Evolutionary conservation across 2,113 vertebrate genomes (phyloP), one percentile per base, ranked within the genome.

Genomic region (Bubo blakistoni): DNA sequence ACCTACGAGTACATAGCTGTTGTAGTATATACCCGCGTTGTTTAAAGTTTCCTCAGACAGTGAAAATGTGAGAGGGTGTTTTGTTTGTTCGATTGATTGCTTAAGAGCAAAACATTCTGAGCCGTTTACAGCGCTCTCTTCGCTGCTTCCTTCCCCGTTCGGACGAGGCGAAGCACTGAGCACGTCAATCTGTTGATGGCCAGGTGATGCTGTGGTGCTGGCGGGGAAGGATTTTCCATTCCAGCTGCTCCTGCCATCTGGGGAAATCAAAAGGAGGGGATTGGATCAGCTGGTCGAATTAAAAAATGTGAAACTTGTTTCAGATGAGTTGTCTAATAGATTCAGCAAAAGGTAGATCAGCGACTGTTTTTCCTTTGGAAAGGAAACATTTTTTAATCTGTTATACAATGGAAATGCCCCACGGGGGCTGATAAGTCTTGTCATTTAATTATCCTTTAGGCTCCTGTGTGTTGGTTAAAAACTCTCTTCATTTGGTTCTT

Each of bases 161-260:
- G 0, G 76, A n/a, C 26, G 20, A 4, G 54, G 38, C 24, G 8
- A 12, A 42, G 46, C 13, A 1, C 76, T 0, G 11, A 74, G 76
- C 61, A 14, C 9, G 1, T 8, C 0, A 26, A 12, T 58, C 34
- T 81, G 69, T 14, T 9, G 36, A 7, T 1, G n/a, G 59, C 69
- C 92, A 62, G 92, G 90, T 87, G 90, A 84, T 80, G 94, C 73
- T 80, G 85, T 52, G 8, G 93, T 25, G 82, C 95, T 85, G 88
- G 70, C 38, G 19, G 92, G 81, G 92, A 80, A 82, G 96, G 95
- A 81, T 88, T 93, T 92, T 81, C 90, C 88, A 29, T 96, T 97
- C 94, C 96, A 97, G 96, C 96, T 96, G 96, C 95, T 97, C 88
- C 83, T 94, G 83, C 94, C 95, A 96, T 96, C 96, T 96, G 96